Conservation (phyloP, 2,888 invertebrate species). For the Callosobruchus maculatus region DNA sequence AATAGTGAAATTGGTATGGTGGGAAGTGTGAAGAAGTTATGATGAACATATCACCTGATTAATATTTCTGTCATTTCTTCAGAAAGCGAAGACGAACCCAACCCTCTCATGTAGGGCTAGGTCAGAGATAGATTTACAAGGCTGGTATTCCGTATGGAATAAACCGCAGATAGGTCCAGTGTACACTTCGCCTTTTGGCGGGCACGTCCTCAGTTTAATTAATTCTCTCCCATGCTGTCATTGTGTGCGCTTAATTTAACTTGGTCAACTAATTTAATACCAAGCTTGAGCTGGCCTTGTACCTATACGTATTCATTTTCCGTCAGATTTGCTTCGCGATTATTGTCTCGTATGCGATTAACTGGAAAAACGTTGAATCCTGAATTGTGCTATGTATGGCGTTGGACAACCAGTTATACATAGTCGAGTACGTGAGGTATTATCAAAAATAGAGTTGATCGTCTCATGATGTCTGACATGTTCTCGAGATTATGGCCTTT, state of each 20-base stretch:
- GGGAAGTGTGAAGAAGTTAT: too few relatives aligned
- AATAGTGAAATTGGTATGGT: too few relatives aligned
- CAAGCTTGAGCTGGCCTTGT: slow-evolving; percentile 4
- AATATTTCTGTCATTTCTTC: too few relatives aligned
- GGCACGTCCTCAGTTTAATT: slow-evolving; percentile 7
- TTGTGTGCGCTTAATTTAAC: slow-evolving; percentile 13
- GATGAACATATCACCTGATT: too few relatives aligned
- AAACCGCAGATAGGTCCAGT: neutral
- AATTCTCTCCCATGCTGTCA: slow-evolving; percentile 8
- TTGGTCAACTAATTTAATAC: slow-evolving; percentile 9
- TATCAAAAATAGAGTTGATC: too few relatives aligned
- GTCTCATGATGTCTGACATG: too few relatives aligned
- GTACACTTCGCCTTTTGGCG: slow-evolving; percentile 1
- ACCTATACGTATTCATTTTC: neutral
- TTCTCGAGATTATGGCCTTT: too few relatives aligned
- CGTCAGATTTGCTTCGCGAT: neutral
- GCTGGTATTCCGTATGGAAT: neutral
- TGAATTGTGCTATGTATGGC: neutral
- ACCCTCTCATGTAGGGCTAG: too few relatives aligned
- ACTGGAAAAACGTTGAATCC: neutral
- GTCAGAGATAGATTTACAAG: too few relatives aligned
- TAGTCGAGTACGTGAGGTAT: too few relatives aligned
- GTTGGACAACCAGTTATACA: too few relatives aligned
- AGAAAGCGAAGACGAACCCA: too few relatives aligned
- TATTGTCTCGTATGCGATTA: neutral